Base-by-base conservation (phyloP, 2,797 vertebrate species). In the Limosa lapponica region DNA sequence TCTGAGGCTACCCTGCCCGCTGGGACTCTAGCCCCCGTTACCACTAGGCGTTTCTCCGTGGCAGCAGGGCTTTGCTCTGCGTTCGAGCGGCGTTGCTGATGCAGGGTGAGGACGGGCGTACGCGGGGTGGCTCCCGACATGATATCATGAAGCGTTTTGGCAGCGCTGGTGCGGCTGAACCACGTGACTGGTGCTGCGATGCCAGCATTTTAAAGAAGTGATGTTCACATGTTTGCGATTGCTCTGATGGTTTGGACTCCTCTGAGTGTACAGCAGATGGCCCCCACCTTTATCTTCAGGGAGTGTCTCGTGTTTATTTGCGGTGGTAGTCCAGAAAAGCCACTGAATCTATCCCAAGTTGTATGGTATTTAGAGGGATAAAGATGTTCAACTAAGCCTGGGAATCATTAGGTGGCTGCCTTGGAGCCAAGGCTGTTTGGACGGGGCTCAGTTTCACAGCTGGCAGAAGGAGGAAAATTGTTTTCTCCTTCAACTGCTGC, bases 331-430 rank as follows among this genome's bases (percentile, higher is more conserved):
- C 67, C 77, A 78, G 88, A 86, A 83, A 92, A 93, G 65, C 61
- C 81, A 81, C 72, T 83, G 79, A 78, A 59, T 82, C 75, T 46
- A 4, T 81, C 91, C 49, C 61, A 86, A 83, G 82, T 81, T 34
- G 1, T 84, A 28, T 32, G 75, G 69, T 94, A 61, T 93, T 91
- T 74, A 59, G 87, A 65, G 36, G 73, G 79, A 93, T 94, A 85
- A 90, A 80, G 83, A 91, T 73, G 66, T 88, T 94, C 75, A 73
- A 1, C 58, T 88, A 28, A 69, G 75, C 69, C 87, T 93, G 82
- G 75, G 72, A 96, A 58, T 94, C 79, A 88, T 97, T 96, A 94
- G 92, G 65, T 92, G 93, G 17, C 82, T 96, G 94, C 91, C 49
- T 82, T 74, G 69, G 49, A 96, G 79, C 82, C 94, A 93, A 86